A percentile compares a stretch with the other conserved stretches of the same genome.
Evolutionary conservation across 1,140 invertebrate species (phyloP).

Genomic region (Druon quercuslanigerum): DNA sequence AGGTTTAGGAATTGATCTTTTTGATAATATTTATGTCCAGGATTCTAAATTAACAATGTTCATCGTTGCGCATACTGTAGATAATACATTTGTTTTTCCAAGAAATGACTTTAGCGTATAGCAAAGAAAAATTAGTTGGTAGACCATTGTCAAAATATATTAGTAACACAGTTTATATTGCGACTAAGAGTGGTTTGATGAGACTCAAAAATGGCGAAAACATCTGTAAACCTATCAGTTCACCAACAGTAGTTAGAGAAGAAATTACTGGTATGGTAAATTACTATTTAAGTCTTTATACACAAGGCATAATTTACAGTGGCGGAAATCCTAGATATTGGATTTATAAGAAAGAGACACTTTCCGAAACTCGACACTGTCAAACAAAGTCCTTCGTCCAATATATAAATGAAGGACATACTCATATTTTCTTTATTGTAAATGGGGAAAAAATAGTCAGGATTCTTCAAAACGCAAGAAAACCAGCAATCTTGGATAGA

Average conservation of each 20-base stretch:
- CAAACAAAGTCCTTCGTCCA: not conserved
- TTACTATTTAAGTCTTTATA: too few relatives aligned
- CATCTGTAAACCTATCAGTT: not conserved
- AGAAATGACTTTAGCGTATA: not conserved
- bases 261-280: not conserved
- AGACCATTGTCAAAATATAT: not conserved
- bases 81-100: not conserved
- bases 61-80: not conserved
- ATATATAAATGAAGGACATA: not conserved
- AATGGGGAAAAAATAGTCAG: not conserved
- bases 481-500: not conserved
- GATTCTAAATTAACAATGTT: not conserved
- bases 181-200: not conserved
- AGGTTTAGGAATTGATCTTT: not conserved
- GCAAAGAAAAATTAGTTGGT: not conserved
- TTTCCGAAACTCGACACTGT: not conserved
- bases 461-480: not conserved
- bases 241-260: not conserved
- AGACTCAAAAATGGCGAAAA: not conserved
- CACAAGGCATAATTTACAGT: not conserved
- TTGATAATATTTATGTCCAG: conserved; percentile 13
- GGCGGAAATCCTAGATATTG: not conserved
- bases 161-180: not conserved
- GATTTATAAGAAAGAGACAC: not conserved
- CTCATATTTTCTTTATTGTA: not conserved